Base-by-base conservation (phyloP, 2,888 invertebrate species). In the Agrochola lota region DNA sequence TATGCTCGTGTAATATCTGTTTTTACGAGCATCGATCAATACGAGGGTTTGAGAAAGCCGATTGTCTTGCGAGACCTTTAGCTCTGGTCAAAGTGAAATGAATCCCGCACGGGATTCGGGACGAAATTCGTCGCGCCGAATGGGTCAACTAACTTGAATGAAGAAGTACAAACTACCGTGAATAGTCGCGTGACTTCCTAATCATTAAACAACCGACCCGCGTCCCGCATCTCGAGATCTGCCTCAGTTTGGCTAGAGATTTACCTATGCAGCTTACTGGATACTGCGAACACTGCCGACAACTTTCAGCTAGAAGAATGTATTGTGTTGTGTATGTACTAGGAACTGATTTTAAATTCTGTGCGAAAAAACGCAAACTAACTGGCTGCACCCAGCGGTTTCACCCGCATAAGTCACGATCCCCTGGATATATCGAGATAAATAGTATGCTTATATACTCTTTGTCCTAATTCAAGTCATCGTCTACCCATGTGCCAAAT, bases 11-110 rank as follows among this genome's bases (percentile, higher is more conserved):
- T 30, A 2, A 20, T 43, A n/a, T n/a, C 20, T 55, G 62, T 15
- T 43, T 75, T 77, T 76, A 77, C 43, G 43, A 77, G 23, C 8
- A 64, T 64, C 6, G 20, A 63, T 46, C 55, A n/a, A 40, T 40
- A 7, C 23, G 7, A 40, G 17, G 9, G 23, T 59, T 49, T 9
- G 20, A 9, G 8, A 43, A 55, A 70, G 23, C 52, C 26, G n/a
- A 26, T 40, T 72, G 49, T 49, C 12, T 30, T 49, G 12, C 20
- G 43, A 26, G 17, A n/a, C 64, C 17, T 26, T 43, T 43, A n/a
- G 7, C 46, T 67, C 26, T 12, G 67, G 49, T 2, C 12, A 5
- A 30, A 8, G 20, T 15, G 26, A 59, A 59, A 12, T 2, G 59
- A 59, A 59, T 15, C 26, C 59, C 12, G 6, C 0, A n/a, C 59